Evolutionary conservation across 2,797 vertebrate species (phyloP).

Genomic region (Melanotaenia boesemani): DNA sequence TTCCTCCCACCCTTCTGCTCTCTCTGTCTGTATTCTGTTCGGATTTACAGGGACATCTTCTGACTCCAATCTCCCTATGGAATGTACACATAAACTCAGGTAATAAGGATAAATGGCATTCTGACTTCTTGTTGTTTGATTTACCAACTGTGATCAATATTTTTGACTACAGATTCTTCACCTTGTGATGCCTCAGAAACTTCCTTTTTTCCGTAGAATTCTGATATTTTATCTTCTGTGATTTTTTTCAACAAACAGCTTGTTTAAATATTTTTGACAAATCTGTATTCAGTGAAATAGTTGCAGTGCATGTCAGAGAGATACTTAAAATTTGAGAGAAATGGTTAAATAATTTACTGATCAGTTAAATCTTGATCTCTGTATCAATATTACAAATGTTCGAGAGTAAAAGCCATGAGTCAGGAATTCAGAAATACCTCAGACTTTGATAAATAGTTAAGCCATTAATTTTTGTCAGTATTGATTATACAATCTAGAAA

Average conservation of each 20-base stretch:
- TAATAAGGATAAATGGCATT: constrained; percentile 68
- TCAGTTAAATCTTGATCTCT: constrained; percentile 58
- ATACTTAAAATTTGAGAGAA: constrained; percentile 1
- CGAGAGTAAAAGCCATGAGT: constrained; percentile 52
- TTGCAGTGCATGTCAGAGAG: neutral
- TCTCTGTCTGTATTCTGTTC: constrained; percentile 46
- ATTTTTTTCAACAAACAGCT: neutral
- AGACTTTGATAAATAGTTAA: constrained; percentile 71
- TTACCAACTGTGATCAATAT: constrained; percentile 59
- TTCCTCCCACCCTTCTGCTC: constrained; percentile 40
- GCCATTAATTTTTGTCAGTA: constrained; percentile 77
- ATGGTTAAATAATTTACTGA: constrained; percentile 1
- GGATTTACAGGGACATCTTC: constrained; percentile 51
- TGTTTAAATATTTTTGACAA: neutral
- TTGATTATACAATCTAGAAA: constrained; percentile 78
- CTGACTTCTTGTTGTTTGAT: constrained; percentile 44
- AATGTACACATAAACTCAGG: constrained; percentile 44
- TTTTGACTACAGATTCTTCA: constrained; percentile 35
- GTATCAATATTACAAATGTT: constrained; percentile 61
- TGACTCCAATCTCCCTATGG: constrained; percentile 45
- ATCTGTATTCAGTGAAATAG: neutral
- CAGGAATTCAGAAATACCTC: constrained; percentile 49
- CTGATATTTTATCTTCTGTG: neutral
- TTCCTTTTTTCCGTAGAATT: neutral
- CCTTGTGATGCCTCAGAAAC: constrained; percentile 26